A percentile compares a stretch with the other conserved stretches of the same genome.
These are phyloP conservation scores for Masnerella sp. DNA, from an alignment of 2,888 invertebrate genomes.

Conservation along the genomic window DNA sequence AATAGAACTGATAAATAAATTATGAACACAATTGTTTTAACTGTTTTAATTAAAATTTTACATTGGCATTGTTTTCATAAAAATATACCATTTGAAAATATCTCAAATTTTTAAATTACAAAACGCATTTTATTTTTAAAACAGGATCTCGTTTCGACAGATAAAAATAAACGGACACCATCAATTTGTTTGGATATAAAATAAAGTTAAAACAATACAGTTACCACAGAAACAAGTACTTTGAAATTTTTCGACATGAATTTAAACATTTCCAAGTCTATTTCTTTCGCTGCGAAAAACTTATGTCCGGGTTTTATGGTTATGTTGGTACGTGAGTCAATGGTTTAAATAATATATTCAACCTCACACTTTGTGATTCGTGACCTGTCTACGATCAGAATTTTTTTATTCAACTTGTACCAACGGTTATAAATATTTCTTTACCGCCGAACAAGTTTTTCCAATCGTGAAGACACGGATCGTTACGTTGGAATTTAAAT, in stretches of 20 bases:
- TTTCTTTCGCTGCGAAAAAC: conserved; percentile 28
- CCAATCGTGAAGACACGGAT: too few species aligned
- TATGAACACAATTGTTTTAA: too few species aligned
- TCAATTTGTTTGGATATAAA: too few species aligned
- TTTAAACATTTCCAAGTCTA: conserved; percentile 32
- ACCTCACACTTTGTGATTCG: conserved; percentile 39
- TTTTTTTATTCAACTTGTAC: conserved; percentile 25
- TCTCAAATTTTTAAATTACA: too few species aligned
- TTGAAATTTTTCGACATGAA: conserved; percentile 18
- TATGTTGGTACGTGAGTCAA: conserved; percentile 50
- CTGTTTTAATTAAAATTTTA: too few species aligned
- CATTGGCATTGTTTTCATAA: too few species aligned
- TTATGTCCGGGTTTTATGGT: conserved; percentile 44
- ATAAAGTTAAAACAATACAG: conserved; percentile 15
- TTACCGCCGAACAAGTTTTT: not conserved
- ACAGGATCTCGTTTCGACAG: too few species aligned
- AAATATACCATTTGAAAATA: too few species aligned
- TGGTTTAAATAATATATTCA: conserved; percentile 50
- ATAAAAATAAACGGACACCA: too few species aligned
- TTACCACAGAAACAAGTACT: conserved; percentile 9
- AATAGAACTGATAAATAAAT: too few species aligned
- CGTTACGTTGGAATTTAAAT: too few species aligned
- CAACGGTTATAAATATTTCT: conserved; percentile 30
- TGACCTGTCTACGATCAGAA: conserved; percentile 30
- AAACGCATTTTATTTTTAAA: too few species aligned